Conservation (phyloP, 2,797 vertebrate genomes). For the Limnodromus scolopaceus region DNA sequence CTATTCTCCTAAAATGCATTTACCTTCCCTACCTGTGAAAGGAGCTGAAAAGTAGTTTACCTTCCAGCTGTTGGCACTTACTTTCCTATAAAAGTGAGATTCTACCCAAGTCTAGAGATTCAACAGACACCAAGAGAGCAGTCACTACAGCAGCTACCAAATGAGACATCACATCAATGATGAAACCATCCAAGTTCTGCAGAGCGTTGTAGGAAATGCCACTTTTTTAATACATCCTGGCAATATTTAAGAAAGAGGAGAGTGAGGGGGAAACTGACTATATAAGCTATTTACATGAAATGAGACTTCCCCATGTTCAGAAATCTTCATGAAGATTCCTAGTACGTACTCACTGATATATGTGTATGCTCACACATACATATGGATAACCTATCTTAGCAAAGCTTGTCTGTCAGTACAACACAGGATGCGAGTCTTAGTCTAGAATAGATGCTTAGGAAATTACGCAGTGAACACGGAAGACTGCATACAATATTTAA, state of each 20-base stretch:
- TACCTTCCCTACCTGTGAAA: background rate
- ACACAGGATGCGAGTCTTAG: background rate
- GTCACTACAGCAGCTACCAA: constrained; percentile 76
- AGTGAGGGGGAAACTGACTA: constrained; percentile 30
- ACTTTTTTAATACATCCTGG: constrained; percentile 61
- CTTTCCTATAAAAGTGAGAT: constrained; percentile 40
- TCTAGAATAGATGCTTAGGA: background rate
- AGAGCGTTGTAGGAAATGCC: constrained; percentile 40
- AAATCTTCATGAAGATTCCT: background rate
- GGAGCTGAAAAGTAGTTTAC: background rate
- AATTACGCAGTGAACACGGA: background rate
- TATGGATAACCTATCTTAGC: background rate
- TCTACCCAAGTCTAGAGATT: constrained; percentile 67
- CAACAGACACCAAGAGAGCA: constrained; percentile 69
- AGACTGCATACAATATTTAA: background rate
- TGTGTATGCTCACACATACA: background rate
- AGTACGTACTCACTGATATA: background rate
- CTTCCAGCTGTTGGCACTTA: background rate
- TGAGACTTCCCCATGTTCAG: constrained; percentile 1
- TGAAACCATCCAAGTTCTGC: constrained; percentile 72
- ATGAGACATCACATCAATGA: constrained; percentile 75
- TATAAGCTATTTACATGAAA: constrained; percentile 62
- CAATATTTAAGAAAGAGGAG: constrained; percentile 9
- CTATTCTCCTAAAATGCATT: background rate
- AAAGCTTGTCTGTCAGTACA: background rate